Evolutionary conservation across 2,888 invertebrate genomes (phyloP).

Genomic region (Tipula helvola): DNA sequence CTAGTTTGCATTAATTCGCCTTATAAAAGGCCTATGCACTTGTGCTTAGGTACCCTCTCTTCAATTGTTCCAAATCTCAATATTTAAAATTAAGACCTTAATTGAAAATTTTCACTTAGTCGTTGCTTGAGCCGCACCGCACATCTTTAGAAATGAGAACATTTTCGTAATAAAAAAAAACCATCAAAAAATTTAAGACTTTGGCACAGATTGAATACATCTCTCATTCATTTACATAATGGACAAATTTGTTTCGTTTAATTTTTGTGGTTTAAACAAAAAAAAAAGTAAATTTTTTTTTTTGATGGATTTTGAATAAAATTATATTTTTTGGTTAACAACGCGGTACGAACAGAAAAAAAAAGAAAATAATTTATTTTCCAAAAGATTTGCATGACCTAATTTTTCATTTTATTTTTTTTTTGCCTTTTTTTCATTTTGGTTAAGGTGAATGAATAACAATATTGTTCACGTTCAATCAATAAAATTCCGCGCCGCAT

Average conservation of each 20-base stretch:
- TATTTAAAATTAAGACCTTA: too few relatives aligned
- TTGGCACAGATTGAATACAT: neutral
- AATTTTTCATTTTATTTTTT: neutral
- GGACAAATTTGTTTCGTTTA: neutral
- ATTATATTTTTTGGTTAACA: neutral
- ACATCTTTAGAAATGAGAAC: neutral
- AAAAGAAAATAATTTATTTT: neutral
- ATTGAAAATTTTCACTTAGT: too few relatives aligned
- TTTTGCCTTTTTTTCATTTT: neutral
- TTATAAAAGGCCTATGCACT: too few relatives aligned
- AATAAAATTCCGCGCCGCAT: neutral
- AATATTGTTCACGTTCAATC: neutral
- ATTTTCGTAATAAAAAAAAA: neutral
- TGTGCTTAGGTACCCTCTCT: too few relatives aligned
- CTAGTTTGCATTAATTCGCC: too few relatives aligned
- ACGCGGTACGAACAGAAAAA: neutral
- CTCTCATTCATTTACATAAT: neutral
- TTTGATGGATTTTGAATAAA: constrained; percentile 4
- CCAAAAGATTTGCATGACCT: neutral
- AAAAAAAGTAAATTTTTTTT: neutral
- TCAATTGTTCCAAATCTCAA: too few relatives aligned
- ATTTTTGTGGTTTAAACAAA: neutral
- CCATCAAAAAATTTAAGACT: neutral
- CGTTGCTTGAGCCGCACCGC: too few relatives aligned
- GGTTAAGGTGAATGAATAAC: neutral